Evolutionary conservation across 2,113 vertebrate genomes (phyloP).

Genomic region (Scomber japonicus): DNA sequence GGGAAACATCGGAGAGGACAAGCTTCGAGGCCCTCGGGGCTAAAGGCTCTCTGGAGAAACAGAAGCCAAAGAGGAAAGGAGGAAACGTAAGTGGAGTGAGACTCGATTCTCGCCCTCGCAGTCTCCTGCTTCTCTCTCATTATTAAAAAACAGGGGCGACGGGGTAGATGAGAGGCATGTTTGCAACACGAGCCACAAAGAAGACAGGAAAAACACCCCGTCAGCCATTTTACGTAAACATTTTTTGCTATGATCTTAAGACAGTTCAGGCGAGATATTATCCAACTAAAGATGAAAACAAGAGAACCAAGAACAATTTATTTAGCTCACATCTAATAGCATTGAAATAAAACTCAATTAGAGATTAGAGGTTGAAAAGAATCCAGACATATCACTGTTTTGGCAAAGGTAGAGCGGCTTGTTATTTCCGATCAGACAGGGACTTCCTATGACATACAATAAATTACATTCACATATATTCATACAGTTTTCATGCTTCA

Average conservation of each 20-base stretch:
- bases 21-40: constrained; percentile 65
- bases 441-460: background rate
- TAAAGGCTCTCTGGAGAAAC: constrained; percentile 65
- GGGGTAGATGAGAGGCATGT: constrained; percentile 65
- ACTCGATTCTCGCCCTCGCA: constrained; percentile 49
- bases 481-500: background rate
- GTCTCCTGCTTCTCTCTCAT: constrained; percentile 63
- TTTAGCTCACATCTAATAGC: constrained; percentile 28
- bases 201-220: constrained; percentile 44
- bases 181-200: constrained; percentile 65
- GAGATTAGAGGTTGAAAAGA: constrained; percentile 3
- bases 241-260: constrained; percentile 29
- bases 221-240: constrained; percentile 26
- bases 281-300: constrained; percentile 43
- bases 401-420: constrained; percentile 27
- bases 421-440: constrained; percentile 11
- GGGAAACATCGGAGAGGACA: constrained; percentile 76
- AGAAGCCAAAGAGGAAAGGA: constrained; percentile 61
- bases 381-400: constrained; percentile 24
- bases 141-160: constrained; percentile 50
- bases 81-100: constrained; percentile 33
- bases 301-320: constrained; percentile 36
- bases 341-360: constrained; percentile 2
- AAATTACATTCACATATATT: background rate
- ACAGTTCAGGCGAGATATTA: constrained; percentile 27